Percentiles rank a stretch among this genome's conserved stretches.
phyloP scores from a whole-genome alignment of 2,888 invertebrate genomes.

The Lottia scabra region DNA sequence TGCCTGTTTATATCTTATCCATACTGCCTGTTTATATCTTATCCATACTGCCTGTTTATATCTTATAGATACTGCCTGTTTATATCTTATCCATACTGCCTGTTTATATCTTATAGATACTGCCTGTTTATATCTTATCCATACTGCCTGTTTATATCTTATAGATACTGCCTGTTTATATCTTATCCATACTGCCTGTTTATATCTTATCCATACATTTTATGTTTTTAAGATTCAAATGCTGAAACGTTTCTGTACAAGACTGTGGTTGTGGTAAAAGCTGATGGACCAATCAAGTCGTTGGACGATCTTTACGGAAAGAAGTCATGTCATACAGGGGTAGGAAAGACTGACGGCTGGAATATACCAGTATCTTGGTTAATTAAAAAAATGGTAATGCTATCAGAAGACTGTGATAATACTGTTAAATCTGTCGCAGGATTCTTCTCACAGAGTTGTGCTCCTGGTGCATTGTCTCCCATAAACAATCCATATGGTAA shows the following conservation, averaged over 20 bases:
- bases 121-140: too few relatives aligned
- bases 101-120: too few relatives aligned
- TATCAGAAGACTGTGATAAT: constrained; percentile 88
- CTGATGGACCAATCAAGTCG: constrained; percentile 8
- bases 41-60: too few relatives aligned
- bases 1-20: too few relatives aligned
- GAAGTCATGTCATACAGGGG: constrained; percentile 72
- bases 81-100: too few relatives aligned
- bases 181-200: too few relatives aligned
- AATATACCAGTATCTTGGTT: constrained; percentile 87
- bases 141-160: too few relatives aligned
- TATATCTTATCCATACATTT: too few relatives aligned
- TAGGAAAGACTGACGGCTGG: constrained; percentile 93
- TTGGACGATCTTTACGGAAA: constrained; percentile 12
- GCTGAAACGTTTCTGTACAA: constrained; percentile 21
- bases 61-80: too few relatives aligned
- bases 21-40: too few relatives aligned
- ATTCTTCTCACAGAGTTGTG: constrained; percentile 91
- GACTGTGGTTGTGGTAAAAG: constrained; percentile 25
- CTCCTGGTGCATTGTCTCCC: constrained; percentile 87
- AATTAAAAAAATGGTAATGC: constrained; percentile 80
- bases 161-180: too few relatives aligned
- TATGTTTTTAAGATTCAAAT: constrained; percentile 2
- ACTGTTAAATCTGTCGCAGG: constrained; percentile 91
- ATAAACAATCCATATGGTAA: constrained; percentile 80